Percentiles rank a stretch among this genome's conserved stretches.
Evolutionary conservation across 1,140 invertebrate genomes (phyloP).

Genomic region (Drosophila sproati): DNA sequence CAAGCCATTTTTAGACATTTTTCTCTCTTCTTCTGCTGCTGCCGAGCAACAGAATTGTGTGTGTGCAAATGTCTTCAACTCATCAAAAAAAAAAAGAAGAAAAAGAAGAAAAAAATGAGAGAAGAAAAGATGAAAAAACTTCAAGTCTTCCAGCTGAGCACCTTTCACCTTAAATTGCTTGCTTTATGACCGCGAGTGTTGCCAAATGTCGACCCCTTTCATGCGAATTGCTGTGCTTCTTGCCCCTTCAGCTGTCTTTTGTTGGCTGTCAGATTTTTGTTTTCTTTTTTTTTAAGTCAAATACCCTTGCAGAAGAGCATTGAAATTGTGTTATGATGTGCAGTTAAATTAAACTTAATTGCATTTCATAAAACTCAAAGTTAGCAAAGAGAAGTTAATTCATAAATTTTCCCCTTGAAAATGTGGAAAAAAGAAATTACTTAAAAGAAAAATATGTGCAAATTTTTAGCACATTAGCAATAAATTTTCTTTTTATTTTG

Average conservation of each 20-base stretch:
- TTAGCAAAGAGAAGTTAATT: too few relatives aligned
- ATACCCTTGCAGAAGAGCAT: too few relatives aligned
- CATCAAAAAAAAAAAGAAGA: too few relatives aligned
- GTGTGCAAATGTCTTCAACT: constrained; percentile 40
- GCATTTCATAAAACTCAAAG: too few relatives aligned
- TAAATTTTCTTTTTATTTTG: too few relatives aligned
- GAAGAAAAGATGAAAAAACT: not conserved
- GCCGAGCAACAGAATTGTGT: constrained; percentile 17
- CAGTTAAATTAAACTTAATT: too few relatives aligned
- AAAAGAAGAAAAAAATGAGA: too few relatives aligned
- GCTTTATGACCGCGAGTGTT: constrained; percentile 73
- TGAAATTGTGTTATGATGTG: too few relatives aligned
- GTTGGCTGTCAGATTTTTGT: constrained; percentile 58
- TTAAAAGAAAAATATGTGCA: too few relatives aligned
- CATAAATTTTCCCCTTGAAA: too few relatives aligned
- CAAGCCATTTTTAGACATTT: constrained; percentile 67
- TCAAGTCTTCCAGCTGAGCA: constrained; percentile 56
- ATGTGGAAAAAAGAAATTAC: too few relatives aligned
- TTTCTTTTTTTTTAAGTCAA: not conserved
- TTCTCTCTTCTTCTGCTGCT: constrained; percentile 48
- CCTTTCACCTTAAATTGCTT: constrained; percentile 81
- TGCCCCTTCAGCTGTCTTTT: constrained; percentile 25
- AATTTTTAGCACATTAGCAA: too few relatives aligned
- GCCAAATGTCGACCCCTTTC: constrained; percentile 70
- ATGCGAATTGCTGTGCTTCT: constrained; percentile 40